Percentiles rank a stretch among this genome's conserved stretches.
These are phyloP conservation scores for Drosophila cracens DNA, from an alignment of 2,888 invertebrate genomes.

Conservation along the genomic window DNA sequence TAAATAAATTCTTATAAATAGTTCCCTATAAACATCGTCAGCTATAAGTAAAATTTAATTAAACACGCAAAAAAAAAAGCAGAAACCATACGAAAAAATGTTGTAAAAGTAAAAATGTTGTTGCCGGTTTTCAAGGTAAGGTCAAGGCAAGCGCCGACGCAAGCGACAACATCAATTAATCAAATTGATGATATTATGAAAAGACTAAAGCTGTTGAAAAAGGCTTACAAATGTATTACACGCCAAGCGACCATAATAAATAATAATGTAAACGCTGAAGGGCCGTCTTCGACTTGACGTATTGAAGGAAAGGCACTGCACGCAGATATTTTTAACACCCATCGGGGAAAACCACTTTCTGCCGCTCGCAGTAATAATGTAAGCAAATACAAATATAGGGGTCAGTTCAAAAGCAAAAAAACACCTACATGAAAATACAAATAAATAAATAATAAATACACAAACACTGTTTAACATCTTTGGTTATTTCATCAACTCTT, in stretches of 20 bases:
- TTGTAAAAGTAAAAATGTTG: constrained; percentile 68
- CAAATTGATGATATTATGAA: constrained; percentile 37
- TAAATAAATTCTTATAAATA: constrained; percentile 69
- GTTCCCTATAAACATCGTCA: constrained; percentile 36
- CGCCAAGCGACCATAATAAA: constrained; percentile 44
- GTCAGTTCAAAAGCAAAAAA: constrained; percentile 32
- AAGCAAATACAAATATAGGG: constrained; percentile 29
- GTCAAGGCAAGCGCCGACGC: constrained; percentile 72
- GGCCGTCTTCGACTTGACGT: constrained; percentile 4
- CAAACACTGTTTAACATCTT: constrained; percentile 52
- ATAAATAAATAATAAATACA: constrained; percentile 35
- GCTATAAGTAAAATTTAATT: constrained; percentile 63
- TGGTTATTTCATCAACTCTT: constrained; percentile 34
- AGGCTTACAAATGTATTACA: constrained; percentile 38
- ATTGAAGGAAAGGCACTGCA: constrained; percentile 30
- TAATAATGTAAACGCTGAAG: constrained; percentile 48
- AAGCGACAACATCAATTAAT: constrained; percentile 65
- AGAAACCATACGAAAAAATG: constrained; percentile 15
- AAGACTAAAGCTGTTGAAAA: constrained; percentile 24
- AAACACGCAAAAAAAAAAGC: constrained; percentile 43
- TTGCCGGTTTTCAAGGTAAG: constrained; percentile 69
- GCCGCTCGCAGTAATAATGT: constrained; percentile 1
- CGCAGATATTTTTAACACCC: constrained; percentile 37
- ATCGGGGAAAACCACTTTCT: constrained; percentile 27
- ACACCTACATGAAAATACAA: constrained; percentile 2